Conservation (phyloP, 1,140 invertebrate genomes). For the Habropoda laboriosa region DNA sequence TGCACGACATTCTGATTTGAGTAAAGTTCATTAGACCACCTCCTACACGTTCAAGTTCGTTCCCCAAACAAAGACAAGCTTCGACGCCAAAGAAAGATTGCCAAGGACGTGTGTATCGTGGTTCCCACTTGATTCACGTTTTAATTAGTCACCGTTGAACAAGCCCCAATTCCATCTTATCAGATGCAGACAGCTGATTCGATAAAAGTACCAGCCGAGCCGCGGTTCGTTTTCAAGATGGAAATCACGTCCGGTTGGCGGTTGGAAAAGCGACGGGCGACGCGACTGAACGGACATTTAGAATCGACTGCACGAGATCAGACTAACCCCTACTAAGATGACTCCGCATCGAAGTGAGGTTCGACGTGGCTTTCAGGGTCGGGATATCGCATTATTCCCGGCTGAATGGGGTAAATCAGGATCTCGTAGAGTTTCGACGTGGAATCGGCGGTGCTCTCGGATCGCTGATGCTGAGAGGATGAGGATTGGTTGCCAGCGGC, state of each 20-base stretch:
- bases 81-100: neutral
- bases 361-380: conserved; percentile 62
- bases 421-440: conserved; percentile 65
- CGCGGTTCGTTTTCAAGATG: conserved; percentile 15
- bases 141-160: neutral
- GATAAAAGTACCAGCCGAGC: conserved; percentile 13
- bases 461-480: conserved; percentile 67
- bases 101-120: too few species aligned
- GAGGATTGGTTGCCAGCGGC: conserved; percentile 62
- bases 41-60: neutral
- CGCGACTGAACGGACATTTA: conserved; percentile 53
- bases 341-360: conserved; percentile 44
- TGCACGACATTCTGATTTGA: too few species aligned
- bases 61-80: neutral
- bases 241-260: conserved; percentile 1
- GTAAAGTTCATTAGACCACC: too few species aligned
- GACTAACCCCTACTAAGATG: conserved; percentile 54
- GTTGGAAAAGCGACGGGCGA: conserved; percentile 15
- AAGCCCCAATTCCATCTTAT: neutral
- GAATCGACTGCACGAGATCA: conserved; percentile 53
- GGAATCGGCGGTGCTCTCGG: conserved; percentile 62
- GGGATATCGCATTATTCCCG: conserved; percentile 71
- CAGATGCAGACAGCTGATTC: neutral
- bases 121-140: neutral
- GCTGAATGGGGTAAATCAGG: conserved; percentile 73